Evolutionary conservation across 2,797 vertebrate genomes (phyloP).

Genomic region (Hapalemur alaotrensis): DNA sequence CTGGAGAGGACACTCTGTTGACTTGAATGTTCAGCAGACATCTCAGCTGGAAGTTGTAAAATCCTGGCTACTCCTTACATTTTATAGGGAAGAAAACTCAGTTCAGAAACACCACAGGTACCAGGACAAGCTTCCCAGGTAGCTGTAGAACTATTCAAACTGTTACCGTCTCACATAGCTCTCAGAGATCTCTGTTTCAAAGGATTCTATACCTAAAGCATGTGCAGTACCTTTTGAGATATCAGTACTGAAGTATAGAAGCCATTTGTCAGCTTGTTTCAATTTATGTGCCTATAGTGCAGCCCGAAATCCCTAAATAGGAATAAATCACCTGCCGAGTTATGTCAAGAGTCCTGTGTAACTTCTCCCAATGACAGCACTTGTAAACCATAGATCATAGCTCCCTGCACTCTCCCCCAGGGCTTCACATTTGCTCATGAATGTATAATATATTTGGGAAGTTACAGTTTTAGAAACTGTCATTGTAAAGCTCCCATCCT

Average conservation of each 20-base stretch:
- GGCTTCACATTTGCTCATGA: conserved; percentile 51
- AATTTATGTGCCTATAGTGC: conserved; percentile 42
- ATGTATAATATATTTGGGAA: conserved; percentile 57
- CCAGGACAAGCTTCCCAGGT: neutral
- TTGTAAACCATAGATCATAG: conserved; percentile 57
- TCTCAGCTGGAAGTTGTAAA: neutral
- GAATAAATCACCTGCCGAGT: conserved; percentile 46
- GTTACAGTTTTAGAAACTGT: conserved; percentile 53
- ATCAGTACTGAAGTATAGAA: neutral
- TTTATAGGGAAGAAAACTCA: neutral
- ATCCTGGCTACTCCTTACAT: neutral
- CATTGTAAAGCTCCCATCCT: neutral
- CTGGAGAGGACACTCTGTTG: neutral
- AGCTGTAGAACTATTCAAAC: neutral
- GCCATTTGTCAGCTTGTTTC: conserved; percentile 52
- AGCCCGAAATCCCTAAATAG: conserved; percentile 39
- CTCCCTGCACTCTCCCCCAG: neutral
- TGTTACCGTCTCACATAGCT: neutral
- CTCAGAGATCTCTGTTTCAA: neutral
- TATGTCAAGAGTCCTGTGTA: conserved; percentile 13
- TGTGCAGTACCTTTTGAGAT: neutral
- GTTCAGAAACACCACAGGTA: neutral
- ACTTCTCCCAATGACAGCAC: conserved; percentile 13
- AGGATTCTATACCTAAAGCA: neutral
- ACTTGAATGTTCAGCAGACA: neutral